Conservation (phyloP, 2,113 vertebrate genomes). For the Prionailurus bengalensis region DNA sequence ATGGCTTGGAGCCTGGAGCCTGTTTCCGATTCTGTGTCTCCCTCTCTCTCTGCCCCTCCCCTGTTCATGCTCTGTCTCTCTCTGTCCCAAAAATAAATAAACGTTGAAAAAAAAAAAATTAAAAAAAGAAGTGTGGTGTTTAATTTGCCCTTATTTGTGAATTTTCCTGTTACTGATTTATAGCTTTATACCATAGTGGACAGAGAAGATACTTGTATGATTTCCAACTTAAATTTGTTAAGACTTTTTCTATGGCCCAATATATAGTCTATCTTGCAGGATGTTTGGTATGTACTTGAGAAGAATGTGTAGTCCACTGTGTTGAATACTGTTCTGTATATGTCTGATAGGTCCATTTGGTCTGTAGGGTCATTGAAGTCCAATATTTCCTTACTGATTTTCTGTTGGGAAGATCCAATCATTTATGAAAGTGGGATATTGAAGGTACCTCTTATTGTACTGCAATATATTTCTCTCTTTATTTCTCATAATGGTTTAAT, state of each 20-base stretch:
- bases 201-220: not conserved
- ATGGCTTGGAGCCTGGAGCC: no score
- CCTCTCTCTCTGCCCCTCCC: no score
- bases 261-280: not conserved
- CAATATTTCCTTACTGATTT: not conserved
- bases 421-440: not conserved
- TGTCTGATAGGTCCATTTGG: not conserved
- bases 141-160: not conserved
- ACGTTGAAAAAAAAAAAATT: no score
- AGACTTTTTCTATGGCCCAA: not conserved
- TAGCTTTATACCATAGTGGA: not conserved
- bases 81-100: no score
- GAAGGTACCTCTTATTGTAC: not conserved
- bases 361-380: not conserved
- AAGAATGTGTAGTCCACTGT: not conserved
- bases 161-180: not conserved
- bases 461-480: not conserved
- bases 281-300: not conserved
- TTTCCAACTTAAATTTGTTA: not conserved
- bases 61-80: no score
- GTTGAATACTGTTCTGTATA: not conserved
- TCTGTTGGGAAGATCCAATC: not conserved
- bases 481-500: not conserved
- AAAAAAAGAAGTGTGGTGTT: not conserved
- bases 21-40: no score